Evolutionary conservation across 2,797 vertebrate genomes (phyloP), one percentile per base, ranked within the genome.

Genomic region (Tauraco hartlaubi): DNA sequence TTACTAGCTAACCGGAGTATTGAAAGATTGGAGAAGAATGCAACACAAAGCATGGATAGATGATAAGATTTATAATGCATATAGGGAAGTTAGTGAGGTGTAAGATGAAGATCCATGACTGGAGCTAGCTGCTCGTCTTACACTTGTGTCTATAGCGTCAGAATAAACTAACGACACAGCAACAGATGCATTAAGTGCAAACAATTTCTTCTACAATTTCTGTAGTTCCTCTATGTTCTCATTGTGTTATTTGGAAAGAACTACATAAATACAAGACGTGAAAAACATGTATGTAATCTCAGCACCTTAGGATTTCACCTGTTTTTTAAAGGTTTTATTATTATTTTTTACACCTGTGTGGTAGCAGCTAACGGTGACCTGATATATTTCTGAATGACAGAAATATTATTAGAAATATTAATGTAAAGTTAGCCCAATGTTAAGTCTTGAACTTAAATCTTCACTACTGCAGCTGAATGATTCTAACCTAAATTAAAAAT

Each of bases 381-480:
- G 55, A 85, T 39, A 51, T 51, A 79, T 76, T 88, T 80, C 66
- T 35, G 16, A 94, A 84, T 18, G 71, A 54, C 69, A 88, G 73
- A 88, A 86, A 79, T 66, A 81, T n/a, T 84, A 85, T 82, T 73
- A 74, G 64, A 80, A 90, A 76, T 81, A 80, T 56, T 80, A 85
- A 88, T 77, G 43, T 46, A 63, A 86, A 96, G 75, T 79, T 85
- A 79, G 31, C 22, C 35, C 59, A 92, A 76, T 58, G 37, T 84
- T 92, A 95, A 76, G 4, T 63, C 85, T 90, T 87, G 33, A 85
- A 85, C 55, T 85, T 86, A 69, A 88, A 90, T 69, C 62, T 74
- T 86, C 0, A 2, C 33, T 59, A 84, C 12, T 43, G 59, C 28
- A 88, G 44, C 10, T 71, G 69, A 94, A 88, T 76, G 52, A 84